Conservation (phyloP, 2,797 vertebrate genomes). For the Propithecus deckenii region DNA sequence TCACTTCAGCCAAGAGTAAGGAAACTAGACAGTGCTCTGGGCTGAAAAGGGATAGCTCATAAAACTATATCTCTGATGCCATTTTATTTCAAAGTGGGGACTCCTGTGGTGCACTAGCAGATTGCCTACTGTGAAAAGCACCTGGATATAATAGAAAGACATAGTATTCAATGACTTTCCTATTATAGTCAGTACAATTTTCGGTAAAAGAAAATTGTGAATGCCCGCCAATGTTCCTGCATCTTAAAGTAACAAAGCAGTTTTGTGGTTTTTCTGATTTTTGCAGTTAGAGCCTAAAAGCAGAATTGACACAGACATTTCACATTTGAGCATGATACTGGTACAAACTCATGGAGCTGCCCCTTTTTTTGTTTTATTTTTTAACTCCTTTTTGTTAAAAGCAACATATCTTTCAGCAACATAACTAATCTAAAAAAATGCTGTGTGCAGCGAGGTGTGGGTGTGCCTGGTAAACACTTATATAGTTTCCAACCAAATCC, state of each 20-base stretch:
- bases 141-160: constrained; percentile 58
- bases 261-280: background rate
- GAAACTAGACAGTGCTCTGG: constrained; percentile 8
- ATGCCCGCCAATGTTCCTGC: background rate
- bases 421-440: background rate
- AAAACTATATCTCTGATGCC: background rate
- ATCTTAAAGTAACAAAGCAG: constrained; percentile 29
- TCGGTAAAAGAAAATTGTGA: background rate
- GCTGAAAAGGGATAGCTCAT: background rate
- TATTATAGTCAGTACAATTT: constrained; percentile 48
- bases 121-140: constrained; percentile 62
- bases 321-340: background rate
- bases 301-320: background rate
- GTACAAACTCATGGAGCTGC: background rate
- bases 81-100: constrained; percentile 27
- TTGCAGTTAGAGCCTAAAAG: background rate
- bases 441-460: background rate
- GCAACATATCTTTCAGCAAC: background rate
- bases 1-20: background rate
- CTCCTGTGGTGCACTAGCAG: background rate
- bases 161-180: constrained; percentile 39
- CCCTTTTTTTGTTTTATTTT: background rate
- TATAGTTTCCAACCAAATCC: background rate
- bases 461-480: background rate
- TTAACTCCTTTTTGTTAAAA: background rate